phyloP scores from a whole-genome alignment of 2,888 invertebrate species.

The Tiphia femorata region DNA sequence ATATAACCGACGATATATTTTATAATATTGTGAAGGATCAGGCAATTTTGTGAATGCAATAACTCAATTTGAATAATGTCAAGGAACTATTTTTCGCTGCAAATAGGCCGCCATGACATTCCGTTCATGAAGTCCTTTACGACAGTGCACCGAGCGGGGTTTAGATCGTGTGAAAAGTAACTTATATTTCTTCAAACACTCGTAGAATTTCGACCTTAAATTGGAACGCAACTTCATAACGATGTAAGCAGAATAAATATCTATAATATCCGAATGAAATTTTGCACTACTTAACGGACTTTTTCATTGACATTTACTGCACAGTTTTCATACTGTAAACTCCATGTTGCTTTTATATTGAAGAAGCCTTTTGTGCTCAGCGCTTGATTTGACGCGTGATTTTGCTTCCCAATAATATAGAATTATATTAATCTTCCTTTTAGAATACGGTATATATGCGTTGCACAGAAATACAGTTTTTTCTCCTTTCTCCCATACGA shows the following conservation, averaged over 20 bases:
- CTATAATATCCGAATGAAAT: not conserved
- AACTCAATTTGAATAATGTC: not conserved
- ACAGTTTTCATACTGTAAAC: slow-evolving; percentile 11
- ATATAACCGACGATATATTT: too few relatives aligned
- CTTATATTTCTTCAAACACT: slow-evolving; percentile 3
- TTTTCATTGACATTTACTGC: slow-evolving; percentile 21
- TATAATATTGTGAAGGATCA: too few relatives aligned
- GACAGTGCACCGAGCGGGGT: slow-evolving; percentile 13
- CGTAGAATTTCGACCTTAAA: not conserved
- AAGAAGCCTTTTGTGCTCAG: slow-evolving; percentile 8
- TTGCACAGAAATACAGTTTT: too few relatives aligned
- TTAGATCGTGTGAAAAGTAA: not conserved
- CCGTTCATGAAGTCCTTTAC: slow-evolving; percentile 27
- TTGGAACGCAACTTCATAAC: not conserved
- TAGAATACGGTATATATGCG: too few relatives aligned
- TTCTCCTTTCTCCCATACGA: too few relatives aligned
- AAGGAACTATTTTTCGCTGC: slow-evolving; percentile 36
- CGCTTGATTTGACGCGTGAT: too few relatives aligned
- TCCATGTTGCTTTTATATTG: slow-evolving; percentile 34
- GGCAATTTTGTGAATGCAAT: not conserved
- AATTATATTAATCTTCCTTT: too few relatives aligned
- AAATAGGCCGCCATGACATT: slow-evolving; percentile 43
- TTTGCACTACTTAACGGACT: slow-evolving; percentile 4
- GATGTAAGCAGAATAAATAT: slow-evolving; percentile 32
- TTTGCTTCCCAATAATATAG: too few relatives aligned